Base-by-base conservation (phyloP, 2,797 vertebrate genomes). In the Austrolebias charrua region DNA sequence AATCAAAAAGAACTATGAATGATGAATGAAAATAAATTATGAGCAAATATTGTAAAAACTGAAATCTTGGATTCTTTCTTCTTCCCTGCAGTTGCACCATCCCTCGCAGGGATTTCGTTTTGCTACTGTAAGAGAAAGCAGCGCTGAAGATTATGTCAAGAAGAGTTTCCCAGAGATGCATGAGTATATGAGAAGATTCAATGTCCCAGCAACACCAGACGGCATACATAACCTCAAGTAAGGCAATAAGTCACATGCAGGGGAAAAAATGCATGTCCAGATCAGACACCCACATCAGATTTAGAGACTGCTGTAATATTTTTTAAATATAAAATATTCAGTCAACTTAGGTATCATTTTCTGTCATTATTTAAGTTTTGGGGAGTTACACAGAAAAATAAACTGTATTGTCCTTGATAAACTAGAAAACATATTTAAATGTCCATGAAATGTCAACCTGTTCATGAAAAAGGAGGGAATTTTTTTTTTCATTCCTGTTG, bases 141-240 rank as follows among this genome's bases (percentile, higher is more conserved):
- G 97, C 1, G 95, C 97, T 0, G 97, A 98, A 88, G 96, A 96
- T 82, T 99, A 99, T 8, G 89, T 99, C 85, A 95, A 96, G 81
- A 98, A 98, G 88, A 98, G 97, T 90, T 99, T 99, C 78, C 97
- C 97, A 0, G 97, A 99, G 86, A 99, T 99, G 97, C 95, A 98
- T 0, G 97, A 99, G 75, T 98, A 99, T 86, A 99, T 99, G 97
- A 93, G 97, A 55, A 92, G 95, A 78, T 98, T 96, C 91, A 98
- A 98, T 2, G 95, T 94, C 35, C 97, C 97, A 0, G 93, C 96
- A 42, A 98, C 97, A 53, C 94, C 94, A 0, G 94, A 97, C 2
- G 97, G 97, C 58, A 95, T 99, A 54, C 86, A 93, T 5, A 76
- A 92, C 58, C 93, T 99, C 48, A 98, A 98, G 97, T 98, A 92